A percentile compares a stretch with the other conserved stretches of the same genome.
phyloP scores from a whole-genome alignment of 2,113 vertebrate species.

The Lucifuga dentata region DNA sequence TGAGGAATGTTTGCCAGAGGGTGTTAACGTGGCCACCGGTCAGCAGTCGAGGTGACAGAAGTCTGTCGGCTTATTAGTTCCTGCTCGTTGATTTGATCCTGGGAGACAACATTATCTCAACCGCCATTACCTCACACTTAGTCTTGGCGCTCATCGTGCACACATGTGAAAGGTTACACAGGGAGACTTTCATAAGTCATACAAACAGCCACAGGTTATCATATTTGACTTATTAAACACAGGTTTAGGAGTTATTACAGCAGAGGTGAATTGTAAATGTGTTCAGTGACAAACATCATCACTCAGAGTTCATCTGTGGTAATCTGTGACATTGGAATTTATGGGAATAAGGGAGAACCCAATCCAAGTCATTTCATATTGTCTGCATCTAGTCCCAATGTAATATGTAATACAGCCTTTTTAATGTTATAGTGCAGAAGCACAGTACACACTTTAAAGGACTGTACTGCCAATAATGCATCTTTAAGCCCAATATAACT shows the following conservation, averaged over 20 bases:
- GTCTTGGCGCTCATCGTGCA: constrained; percentile 20
- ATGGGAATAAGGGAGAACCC: too few species aligned
- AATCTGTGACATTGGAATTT: too few species aligned
- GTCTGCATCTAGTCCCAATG: too few species aligned
- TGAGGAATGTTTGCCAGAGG: constrained; percentile 57
- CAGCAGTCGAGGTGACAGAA: constrained; percentile 55
- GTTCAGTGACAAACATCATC: too few species aligned
- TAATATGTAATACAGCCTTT: too few species aligned
- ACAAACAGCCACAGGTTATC: constrained; percentile 25
- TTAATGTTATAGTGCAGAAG: too few species aligned
- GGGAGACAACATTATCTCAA: constrained; percentile 68
- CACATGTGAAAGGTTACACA: constrained; percentile 43
- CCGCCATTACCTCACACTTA: constrained; percentile 35
- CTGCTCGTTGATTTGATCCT: constrained; percentile 62
- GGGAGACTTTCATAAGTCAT: background rate
- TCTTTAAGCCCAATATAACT: too few species aligned
- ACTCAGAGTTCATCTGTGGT: too few species aligned
- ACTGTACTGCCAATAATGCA: too few species aligned
- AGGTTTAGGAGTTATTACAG: constrained; percentile 40
- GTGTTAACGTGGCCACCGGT: constrained; percentile 55
- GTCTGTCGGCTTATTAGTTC: constrained; percentile 76
- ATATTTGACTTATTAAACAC: constrained; percentile 41
- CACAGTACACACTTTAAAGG: too few species aligned
- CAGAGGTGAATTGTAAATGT: too few species aligned
- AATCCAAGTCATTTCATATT: too few species aligned